Evolutionary conservation across 2,113 vertebrate species (phyloP).

Genomic region (Actenoides hombroni): DNA sequence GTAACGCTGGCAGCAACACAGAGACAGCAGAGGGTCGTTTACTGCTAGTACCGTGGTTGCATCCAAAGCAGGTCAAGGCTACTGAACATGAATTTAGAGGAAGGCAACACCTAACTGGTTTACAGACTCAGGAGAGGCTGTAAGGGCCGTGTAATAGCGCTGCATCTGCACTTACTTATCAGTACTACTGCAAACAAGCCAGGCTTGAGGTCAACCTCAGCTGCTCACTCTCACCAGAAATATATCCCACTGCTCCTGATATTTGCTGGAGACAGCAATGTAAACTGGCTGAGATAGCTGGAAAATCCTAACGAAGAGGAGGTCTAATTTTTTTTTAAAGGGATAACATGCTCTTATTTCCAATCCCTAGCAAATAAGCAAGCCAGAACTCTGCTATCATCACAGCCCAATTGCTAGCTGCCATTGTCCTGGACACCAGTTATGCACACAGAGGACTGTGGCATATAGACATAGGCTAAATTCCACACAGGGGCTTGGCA

Average conservation of each 20-base stretch:
- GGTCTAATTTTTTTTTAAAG: neutral
- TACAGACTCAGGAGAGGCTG: neutral
- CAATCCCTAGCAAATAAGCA: neutral
- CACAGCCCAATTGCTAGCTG: neutral
- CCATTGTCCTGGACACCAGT: neutral
- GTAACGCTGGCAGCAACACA: neutral
- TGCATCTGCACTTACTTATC: neutral
- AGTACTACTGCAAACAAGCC: neutral
- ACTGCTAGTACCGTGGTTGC: neutral
- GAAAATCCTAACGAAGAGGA: neutral
- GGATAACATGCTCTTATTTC: neutral
- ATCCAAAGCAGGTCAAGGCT: neutral
- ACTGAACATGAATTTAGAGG: neutral
- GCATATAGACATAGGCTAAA: neutral
- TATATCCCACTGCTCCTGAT: rapidly evolving
- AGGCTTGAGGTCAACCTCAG: neutral
- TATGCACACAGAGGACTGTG: rapidly evolving
- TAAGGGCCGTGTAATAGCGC: neutral
- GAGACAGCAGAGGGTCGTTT: neutral
- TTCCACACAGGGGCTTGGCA: neutral
- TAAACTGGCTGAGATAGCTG: neutral
- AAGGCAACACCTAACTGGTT: neutral
- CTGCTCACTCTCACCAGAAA: neutral
- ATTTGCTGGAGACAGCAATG: neutral
- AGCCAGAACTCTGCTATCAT: neutral